phyloP scores from a whole-genome alignment of 92 coral and sea anemone species.

The Zoanthus sansibaricus region DNA sequence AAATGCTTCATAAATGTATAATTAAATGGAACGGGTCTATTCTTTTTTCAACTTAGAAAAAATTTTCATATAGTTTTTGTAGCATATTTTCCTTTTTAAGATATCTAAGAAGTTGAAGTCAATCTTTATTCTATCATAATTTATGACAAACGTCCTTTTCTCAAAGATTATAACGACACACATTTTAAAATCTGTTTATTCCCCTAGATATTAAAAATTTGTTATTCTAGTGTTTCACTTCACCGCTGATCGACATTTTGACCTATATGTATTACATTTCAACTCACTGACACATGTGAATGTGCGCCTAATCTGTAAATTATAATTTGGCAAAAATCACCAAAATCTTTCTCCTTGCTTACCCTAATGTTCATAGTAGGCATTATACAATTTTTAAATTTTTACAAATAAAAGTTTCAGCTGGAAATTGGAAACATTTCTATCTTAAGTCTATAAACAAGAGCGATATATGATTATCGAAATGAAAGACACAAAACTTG shows the following conservation, averaged over 20 bases:
- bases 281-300: not conserved
- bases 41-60: too few relatives aligned
- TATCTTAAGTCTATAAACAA: too few relatives aligned
- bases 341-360: not conserved
- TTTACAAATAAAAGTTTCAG: not conserved
- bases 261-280: conserved; percentile 14
- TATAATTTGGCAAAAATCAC: not conserved
- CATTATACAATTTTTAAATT: not conserved
- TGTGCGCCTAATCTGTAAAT: conserved; percentile 13
- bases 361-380: not conserved
- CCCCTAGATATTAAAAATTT: not conserved
- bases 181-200: not conserved
- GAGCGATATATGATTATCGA: not conserved
- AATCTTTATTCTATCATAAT: not conserved
- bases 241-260: not conserved
- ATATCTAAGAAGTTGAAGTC: not conserved
- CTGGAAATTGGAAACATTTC: not conserved
- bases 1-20: too few relatives aligned
- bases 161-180: conserved; percentile 11
- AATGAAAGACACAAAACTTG: not conserved
- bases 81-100: not conserved
- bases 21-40: too few relatives aligned
- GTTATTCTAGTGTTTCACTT: not conserved
- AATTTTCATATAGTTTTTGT: too few relatives aligned
- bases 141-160: not conserved